Base-by-base conservation (phyloP, 2,113 vertebrate species). In the Genyomyrus donnyi region DNA sequence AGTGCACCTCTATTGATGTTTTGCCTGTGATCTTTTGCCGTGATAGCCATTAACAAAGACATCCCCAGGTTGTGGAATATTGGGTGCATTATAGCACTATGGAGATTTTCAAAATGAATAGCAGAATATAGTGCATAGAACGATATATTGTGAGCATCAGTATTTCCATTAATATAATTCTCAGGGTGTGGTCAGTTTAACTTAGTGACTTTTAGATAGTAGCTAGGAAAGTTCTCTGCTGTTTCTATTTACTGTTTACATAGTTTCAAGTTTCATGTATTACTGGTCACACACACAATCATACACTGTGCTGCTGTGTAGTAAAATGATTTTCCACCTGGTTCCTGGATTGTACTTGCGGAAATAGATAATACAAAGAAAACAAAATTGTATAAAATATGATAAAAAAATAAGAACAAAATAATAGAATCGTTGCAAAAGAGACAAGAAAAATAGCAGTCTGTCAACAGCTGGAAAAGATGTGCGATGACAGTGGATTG, bases 21-120 rank as follows among this genome's bases (percentile, higher is more conserved):
- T 84, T 8, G 49, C 45, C 77, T 62, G 74, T 35, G 15, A 85
- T 90, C 90, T 70, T 89, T 91, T 93, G 90, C 89, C 90, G 90
- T 88, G 74, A 90, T 88, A 92, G 90, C 91, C 21, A 13, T 84
- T 83, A 42, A 70, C 48, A 90, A 39, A 84, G 27, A 87, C n/a
- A 31, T 87, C 49, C 5, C 13, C 2, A 24, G 4, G 19, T 48
- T 84, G 24, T n/a, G 24, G 42, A 50, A 50, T 35, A 11, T 3
- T 27, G 5, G 8, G 66, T 39, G 35, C 77, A 90, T 90, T 24
- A 90, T 85, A 35, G 49, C 9, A 45, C 70, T 66, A 24, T 24
- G 83, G 88, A 56, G 62, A 66, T 50, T 70, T 77, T 45, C 62
- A 86, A 46, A 87, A 42, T 48, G 13, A 74, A 45, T 10, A 56